Conservation (phyloP, 2,797 vertebrate species). For the Ibycter americanus region DNA sequence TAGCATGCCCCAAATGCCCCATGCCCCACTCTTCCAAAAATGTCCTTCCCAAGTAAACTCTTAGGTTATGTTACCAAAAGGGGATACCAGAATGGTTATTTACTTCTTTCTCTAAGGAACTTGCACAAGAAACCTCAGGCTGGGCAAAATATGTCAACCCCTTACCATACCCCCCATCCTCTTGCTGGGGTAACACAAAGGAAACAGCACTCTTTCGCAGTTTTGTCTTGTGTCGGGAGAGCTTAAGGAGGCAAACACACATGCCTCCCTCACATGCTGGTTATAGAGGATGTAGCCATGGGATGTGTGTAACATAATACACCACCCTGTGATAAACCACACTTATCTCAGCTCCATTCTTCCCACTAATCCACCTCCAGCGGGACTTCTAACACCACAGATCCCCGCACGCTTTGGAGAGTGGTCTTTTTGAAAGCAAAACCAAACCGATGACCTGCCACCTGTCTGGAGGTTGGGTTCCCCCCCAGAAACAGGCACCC, state of each 20-base stretch:
- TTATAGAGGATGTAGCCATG: not conserved
- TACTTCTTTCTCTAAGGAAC: not conserved
- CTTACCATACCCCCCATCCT: not conserved
- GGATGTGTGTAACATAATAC: not conserved
- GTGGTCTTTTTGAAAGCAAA: not conserved
- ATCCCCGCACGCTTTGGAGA: accelerated
- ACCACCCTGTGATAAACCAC: not conserved
- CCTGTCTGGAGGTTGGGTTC: not conserved
- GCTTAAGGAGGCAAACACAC: not conserved
- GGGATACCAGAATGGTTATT: not conserved
- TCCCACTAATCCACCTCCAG: not conserved
- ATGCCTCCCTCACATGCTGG: not conserved
- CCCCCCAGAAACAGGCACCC: not conserved
- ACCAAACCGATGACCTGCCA: not conserved
- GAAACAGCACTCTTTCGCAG: not conserved
- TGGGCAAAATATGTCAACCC: not conserved
- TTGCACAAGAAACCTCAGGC: not conserved
- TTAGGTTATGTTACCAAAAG: not conserved
- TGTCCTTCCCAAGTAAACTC: not conserved
- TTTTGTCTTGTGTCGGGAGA: not conserved
- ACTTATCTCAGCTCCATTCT: not conserved
- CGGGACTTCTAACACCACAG: not conserved
- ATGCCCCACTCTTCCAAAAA: not conserved
- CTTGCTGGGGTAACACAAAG: not conserved
- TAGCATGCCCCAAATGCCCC: not conserved